Evolutionary conservation across 2,113 vertebrate genomes (phyloP).

Genomic region (Bungarus multicinctus): DNA sequence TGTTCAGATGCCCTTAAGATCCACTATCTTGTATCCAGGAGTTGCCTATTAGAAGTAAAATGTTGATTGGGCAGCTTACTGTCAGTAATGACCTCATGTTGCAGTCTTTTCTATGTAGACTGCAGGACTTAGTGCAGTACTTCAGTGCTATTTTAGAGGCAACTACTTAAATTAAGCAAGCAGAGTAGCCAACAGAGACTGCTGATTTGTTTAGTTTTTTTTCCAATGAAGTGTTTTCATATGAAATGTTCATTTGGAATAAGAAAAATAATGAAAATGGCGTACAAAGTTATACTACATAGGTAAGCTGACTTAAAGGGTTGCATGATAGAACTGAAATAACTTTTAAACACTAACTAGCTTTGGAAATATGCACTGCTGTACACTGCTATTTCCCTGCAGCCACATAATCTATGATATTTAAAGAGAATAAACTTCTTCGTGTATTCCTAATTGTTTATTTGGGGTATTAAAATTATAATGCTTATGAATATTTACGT

Average conservation of each 20-base stretch:
- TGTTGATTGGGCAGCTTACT: constrained; percentile 67
- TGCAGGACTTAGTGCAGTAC: constrained; percentile 81
- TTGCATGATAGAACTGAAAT: not conserved
- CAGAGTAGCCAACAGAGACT: constrained; percentile 65
- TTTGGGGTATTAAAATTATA: not conserved
- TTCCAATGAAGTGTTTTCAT: constrained; percentile 69
- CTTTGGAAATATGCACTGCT: not conserved
- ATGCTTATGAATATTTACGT: not conserved
- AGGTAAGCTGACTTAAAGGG: constrained; percentile 70
- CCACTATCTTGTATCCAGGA: constrained; percentile 9
- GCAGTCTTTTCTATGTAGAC: constrained; percentile 70
- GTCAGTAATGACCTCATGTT: constrained; percentile 71
- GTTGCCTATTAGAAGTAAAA: constrained; percentile 48
- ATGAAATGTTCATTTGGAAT: constrained; percentile 76
- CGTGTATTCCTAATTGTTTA: not conserved
- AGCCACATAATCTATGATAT: not conserved
- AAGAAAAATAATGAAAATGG: constrained; percentile 76
- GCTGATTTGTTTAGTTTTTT: constrained; percentile 36
- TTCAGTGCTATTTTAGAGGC: constrained; percentile 69
- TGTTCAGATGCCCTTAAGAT: not conserved
- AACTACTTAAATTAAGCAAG: constrained; percentile 53
- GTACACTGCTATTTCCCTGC: not conserved
- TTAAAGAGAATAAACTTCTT: not conserved
- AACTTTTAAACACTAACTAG: not conserved
- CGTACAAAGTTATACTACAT: constrained; percentile 85